Conservation (phyloP, 2,113 vertebrate genomes). For the Rhodinocichla rosea region DNA sequence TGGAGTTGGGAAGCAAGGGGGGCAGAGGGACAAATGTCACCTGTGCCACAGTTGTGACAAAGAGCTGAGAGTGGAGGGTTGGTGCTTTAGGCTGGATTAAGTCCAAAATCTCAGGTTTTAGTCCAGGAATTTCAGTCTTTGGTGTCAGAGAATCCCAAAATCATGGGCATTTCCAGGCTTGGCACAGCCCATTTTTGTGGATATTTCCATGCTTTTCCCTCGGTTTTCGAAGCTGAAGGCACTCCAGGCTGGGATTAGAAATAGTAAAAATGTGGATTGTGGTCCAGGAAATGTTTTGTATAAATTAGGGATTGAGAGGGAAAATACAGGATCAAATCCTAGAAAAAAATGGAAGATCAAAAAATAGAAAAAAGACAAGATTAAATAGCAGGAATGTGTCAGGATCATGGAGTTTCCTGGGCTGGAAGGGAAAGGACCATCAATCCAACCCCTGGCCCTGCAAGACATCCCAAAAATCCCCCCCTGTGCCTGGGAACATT, state of each 20-base stretch:
- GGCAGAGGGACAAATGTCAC: not conserved
- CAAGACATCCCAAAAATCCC: not conserved
- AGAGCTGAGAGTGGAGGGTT: not conserved
- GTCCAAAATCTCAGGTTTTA: not conserved
- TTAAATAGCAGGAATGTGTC: not conserved
- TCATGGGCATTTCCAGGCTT: not conserved
- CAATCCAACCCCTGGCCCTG: not conserved
- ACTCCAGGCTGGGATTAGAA: not conserved
- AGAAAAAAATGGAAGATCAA: not conserved
- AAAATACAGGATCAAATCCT: not conserved
- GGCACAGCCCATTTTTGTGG: not conserved
- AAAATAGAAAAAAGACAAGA: not conserved
- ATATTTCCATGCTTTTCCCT: not conserved
- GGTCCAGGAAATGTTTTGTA: not conserved
- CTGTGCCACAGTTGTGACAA: not conserved
- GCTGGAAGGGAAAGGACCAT: not conserved
- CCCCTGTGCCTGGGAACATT: not conserved
- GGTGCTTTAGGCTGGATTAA: not conserved
- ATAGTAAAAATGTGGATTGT: not conserved
- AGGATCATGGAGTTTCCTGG: not conserved
- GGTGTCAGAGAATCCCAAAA: not conserved
- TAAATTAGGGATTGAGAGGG: not conserved
- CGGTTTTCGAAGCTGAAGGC: not conserved
- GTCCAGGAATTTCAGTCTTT: not conserved
- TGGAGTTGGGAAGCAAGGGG: not conserved